Percentiles rank a stretch among this genome's conserved stretches.
Evolutionary conservation across 2,797 vertebrate species (phyloP).

Genomic region (Phoebastria nigripes): DNA sequence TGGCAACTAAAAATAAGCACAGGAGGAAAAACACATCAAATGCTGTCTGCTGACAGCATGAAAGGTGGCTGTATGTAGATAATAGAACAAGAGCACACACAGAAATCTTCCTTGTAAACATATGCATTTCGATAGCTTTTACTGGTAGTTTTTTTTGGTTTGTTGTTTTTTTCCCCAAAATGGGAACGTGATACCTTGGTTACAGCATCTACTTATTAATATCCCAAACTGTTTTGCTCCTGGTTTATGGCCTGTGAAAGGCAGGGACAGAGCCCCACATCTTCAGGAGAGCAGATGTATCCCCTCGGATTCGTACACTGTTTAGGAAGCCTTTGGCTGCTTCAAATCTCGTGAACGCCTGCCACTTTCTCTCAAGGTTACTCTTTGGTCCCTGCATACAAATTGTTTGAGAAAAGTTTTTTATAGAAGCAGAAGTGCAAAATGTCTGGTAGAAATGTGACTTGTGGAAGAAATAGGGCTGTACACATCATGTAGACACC

Average conservation of each 20-base stretch:
- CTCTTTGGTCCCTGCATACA: background rate
- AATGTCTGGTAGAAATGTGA: background rate
- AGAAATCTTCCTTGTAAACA: background rate
- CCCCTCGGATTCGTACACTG: accelerated
- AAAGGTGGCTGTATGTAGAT: background rate
- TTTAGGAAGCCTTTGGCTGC: background rate
- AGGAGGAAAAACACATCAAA: conserved; percentile 35
- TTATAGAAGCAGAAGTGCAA: background rate
- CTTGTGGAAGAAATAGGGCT: background rate
- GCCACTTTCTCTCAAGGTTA: background rate
- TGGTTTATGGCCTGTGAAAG: background rate
- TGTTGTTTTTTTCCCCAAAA: accelerated
- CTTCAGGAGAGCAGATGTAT: background rate
- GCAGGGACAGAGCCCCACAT: background rate
- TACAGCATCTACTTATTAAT: background rate
- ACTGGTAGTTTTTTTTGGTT: background rate
- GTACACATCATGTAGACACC: background rate
- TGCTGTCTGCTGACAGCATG: conserved; percentile 11
- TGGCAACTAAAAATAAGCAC: conserved; percentile 68
- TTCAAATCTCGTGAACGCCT: background rate
- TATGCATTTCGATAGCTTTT: background rate
- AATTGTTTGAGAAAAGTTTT: background rate
- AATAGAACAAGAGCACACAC: background rate
- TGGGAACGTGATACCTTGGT: background rate
- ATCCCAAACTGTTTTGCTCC: background rate